Base-by-base conservation (phyloP, 2,113 vertebrate species). In the Indicator indicator region DNA sequence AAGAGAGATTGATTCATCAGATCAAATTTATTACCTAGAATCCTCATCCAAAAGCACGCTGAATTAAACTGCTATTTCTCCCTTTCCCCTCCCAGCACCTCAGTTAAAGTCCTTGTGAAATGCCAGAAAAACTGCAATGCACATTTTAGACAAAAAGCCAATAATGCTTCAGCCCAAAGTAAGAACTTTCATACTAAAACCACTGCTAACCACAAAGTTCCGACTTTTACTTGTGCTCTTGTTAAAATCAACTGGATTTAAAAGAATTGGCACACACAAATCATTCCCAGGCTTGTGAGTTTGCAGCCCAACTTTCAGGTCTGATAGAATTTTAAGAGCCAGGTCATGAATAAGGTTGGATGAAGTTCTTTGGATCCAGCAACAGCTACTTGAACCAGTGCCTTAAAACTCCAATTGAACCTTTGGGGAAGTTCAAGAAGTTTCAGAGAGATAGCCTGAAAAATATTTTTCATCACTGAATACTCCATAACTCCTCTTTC, bases 1-100 rank as follows among this genome's bases (percentile, higher is more conserved):
- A 90, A 77, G 83, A 81, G 82, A 91, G 91, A 94, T 94, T 94
- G 93, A 97, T 91, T 95, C 93, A 94, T 91, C 92, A 90, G 92
- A 95, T 94, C 85, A 93, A 90, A 96, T 93, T 93, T 94, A 95
- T 94, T 88, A 90, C 83, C 77, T 90, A 58, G 83, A 88, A 95
- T 90, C 42, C 86, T 92, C 74, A 21, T 95, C 88, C 90, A 94
- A 96, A 95, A 93, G 68, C 63, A 71, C 12, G 3, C 70, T 91
- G 93, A 91, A 90, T 92, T 88, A 93, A 92, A 96, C 60, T 54
- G 7, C 50, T 64, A 16, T 81, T 95, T 94, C 86, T 92, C 86
- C 65, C 76, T 55, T 83, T 68, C 62, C 67, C 33, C 59, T 83
- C 83, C 90, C 78, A 26, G 13, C 80, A 87, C 74, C 85, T 94